These are phyloP conservation scores for Catostylus mosaicus DNA, from an alignment of 30 jellyfish, hydroid and myxozoan species.

Conservation along the genomic window DNA sequence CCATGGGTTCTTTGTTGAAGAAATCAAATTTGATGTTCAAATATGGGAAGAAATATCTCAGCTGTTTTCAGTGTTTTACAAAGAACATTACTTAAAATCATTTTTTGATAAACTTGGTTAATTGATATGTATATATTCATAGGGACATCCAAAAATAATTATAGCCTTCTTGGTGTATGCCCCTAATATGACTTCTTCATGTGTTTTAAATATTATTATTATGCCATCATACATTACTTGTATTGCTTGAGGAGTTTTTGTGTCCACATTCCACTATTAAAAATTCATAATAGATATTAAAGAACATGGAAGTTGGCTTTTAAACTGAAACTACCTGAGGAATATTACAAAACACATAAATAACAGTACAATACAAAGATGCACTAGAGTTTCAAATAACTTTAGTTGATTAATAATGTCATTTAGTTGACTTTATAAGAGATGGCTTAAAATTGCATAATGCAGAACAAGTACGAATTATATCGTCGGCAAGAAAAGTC, in stretches of 20 bases:
- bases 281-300: too few relatives aligned
- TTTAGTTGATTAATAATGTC: not conserved
- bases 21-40: conserved; percentile 1
- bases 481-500: conserved; percentile 57
- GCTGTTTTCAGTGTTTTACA: conserved; percentile 7
- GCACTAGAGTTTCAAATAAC: not conserved
- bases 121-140: not conserved
- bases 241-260: not conserved
- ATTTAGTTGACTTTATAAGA: conserved; percentile 4
- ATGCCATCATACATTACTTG: not conserved
- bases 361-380: not conserved
- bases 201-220: too few relatives aligned
- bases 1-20: conserved; percentile 22
- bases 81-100: not conserved
- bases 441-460: conserved; percentile 50
- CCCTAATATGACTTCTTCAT: not conserved
- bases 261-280: not conserved
- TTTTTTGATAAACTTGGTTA: not conserved
- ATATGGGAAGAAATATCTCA: conserved; percentile 4
- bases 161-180: too few relatives aligned
- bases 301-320: not conserved
- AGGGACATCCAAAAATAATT: too few relatives aligned
- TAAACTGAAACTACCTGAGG: not conserved
- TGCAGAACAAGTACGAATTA: conserved; percentile 55
- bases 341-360: too few relatives aligned